These are phyloP conservation scores for Scomber colias DNA, from an alignment of 2,113 vertebrate genomes.

Conservation along the genomic window DNA sequence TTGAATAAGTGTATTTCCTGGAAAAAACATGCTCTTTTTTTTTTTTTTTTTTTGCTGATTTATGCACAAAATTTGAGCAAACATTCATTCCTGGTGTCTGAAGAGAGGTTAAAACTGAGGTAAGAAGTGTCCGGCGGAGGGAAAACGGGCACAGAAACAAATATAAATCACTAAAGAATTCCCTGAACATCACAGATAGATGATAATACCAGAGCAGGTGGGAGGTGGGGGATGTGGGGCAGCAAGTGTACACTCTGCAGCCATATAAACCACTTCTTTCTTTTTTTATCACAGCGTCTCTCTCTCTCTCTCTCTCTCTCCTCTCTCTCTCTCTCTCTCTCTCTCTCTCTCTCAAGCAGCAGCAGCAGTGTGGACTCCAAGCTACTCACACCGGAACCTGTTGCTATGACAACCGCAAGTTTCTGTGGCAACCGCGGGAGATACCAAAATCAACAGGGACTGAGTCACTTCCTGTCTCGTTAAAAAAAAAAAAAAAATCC, in stretches of 20 bases:
- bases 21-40: neutral
- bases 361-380: neutral
- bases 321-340: neutral
- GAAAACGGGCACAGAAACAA: neutral
- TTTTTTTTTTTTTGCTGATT: neutral
- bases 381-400: conserved; percentile 76
- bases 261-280: neutral
- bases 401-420: conserved; percentile 78
- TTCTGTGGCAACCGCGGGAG: conserved; percentile 78
- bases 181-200: conserved; percentile 12
- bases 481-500: conserved; percentile 4
- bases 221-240: neutral
- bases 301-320: neutral
- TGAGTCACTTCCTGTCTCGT: conserved; percentile 86
- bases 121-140: neutral
- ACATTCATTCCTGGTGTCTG: too few species aligned
- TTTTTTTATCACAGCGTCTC: neutral
- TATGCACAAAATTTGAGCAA: neutral
- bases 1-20: too few species aligned
- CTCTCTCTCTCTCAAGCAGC: neutral
- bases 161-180: neutral
- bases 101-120: neutral
- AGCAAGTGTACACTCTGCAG: neutral
- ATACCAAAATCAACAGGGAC: conserved; percentile 79
- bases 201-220: neutral